Conservation (phyloP, 2,113 vertebrate species). For the Oxygymnocypris stewartii region DNA sequence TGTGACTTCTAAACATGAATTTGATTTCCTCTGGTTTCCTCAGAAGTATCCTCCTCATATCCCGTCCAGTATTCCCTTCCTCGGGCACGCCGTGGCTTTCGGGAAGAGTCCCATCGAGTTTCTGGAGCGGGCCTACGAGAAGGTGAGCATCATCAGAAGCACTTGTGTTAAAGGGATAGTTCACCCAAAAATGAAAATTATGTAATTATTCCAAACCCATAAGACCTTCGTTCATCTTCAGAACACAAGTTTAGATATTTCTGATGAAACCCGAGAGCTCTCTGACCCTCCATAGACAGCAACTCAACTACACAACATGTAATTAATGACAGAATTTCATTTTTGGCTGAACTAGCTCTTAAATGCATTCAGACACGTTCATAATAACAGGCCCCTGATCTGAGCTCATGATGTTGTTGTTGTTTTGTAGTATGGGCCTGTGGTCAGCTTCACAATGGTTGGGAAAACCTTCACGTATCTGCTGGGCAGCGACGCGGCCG, state of each 20-base stretch:
- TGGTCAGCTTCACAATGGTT: slow-evolving; percentile 98
- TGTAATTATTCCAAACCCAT: no score
- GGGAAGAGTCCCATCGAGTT: slow-evolving; percentile 95
- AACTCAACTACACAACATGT: no score
- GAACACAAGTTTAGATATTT: no score
- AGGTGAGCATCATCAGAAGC: slow-evolving; percentile 72
- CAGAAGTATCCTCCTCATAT: slow-evolving; percentile 92
- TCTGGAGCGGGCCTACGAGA: slow-evolving; percentile 90
- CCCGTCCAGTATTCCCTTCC: slow-evolving; percentile 86
- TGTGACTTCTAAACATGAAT: not conserved
- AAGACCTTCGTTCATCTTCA: no score
- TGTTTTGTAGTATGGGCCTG: slow-evolving; percentile 85
- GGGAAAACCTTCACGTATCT: slow-evolving; percentile 96
- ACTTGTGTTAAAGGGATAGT: not conserved
- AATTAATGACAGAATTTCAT: no score
- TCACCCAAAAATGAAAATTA: no score
- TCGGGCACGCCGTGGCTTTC: slow-evolving; percentile 93
- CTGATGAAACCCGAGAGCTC: no score
- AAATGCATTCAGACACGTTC: not conserved
- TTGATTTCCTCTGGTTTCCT: slow-evolving; percentile 51
- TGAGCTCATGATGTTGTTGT: slow-evolving; percentile 1
- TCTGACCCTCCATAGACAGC: no score
- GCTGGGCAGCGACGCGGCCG: slow-evolving; percentile 92
- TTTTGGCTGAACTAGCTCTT: no score
- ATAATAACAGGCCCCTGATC: not conserved